phyloP scores from a whole-genome alignment of 1,140 invertebrate species.

The Aethina tumida region DNA sequence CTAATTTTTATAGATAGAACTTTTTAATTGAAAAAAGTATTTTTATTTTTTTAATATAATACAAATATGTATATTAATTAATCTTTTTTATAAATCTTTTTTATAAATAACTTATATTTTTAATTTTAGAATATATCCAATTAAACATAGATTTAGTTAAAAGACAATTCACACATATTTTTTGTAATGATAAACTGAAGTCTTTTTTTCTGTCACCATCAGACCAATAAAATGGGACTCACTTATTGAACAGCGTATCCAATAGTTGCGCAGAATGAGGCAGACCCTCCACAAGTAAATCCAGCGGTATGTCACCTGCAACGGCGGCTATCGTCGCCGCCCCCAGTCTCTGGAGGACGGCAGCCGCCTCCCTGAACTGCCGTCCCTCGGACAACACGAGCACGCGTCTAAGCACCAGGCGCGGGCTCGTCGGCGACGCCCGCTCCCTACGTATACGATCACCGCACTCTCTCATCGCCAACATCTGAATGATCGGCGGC shows the following conservation, averaged over 20 bases:
- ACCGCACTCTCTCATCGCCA: conserved; percentile 29
- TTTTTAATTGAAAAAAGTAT: no score
- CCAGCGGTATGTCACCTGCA: conserved; percentile 69
- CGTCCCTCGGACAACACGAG: conserved; percentile 66
- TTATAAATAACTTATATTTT: no score
- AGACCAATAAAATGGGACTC: conserved; percentile 15
- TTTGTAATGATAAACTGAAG: no score
- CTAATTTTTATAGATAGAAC: no score
- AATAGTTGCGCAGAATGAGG: conserved; percentile 76
- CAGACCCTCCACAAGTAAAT: conserved; percentile 76
- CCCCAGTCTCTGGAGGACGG: conserved; percentile 63
- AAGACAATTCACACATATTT: no score
- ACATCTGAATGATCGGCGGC: conserved; percentile 5
- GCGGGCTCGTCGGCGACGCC: conserved; percentile 46
- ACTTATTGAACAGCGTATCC: conserved; percentile 75
- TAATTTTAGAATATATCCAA: no score
- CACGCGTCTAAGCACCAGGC: conserved; percentile 60
- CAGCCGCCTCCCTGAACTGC: conserved; percentile 70
- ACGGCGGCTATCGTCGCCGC: conserved; percentile 62
- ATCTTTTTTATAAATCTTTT: no score
- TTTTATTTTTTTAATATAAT: no score
- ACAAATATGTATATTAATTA: no score
- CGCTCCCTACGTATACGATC: conserved; percentile 31
- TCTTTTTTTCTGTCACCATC: not conserved
- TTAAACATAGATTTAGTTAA: no score